Evolutionary conservation across 2,797 vertebrate species (phyloP).

Genomic region (Tadarida brasiliensis): DNA sequence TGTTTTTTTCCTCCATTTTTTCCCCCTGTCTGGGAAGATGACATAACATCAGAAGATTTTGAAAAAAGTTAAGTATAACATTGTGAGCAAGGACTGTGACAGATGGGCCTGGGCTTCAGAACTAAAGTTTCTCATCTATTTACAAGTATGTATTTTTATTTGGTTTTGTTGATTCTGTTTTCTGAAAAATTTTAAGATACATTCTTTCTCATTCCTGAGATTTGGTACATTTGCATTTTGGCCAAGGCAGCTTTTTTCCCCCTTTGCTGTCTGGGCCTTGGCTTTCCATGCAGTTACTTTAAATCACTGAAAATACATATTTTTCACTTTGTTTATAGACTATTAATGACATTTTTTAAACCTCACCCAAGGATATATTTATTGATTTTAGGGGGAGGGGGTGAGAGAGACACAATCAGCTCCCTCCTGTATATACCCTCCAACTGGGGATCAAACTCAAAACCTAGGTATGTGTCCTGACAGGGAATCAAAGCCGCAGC

Average conservation of each 20-base stretch:
- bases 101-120: not conserved
- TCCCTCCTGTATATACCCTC: no score
- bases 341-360: not conserved
- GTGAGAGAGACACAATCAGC: no score
- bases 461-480: no score
- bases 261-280: not conserved
- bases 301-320: not conserved
- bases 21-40: not conserved
- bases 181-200: not conserved
- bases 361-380: no score
- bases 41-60: not conserved
- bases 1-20: not conserved
- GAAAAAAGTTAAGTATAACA: slow-evolving; percentile 53
- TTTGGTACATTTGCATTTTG: not conserved
- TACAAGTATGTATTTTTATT: slow-evolving; percentile 50
- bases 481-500: no score
- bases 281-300: not conserved
- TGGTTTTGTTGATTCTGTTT: not conserved
- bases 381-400: no score
- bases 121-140: not conserved
- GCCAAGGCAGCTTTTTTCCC: not conserved
- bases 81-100: not conserved
- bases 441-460: no score
- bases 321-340: not conserved
- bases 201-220: not conserved